A percentile compares a stretch with the other conserved stretches of the same genome.
Evolutionary conservation across 2,888 invertebrate species (phyloP).

Genomic region (Drosophila glabriapex): DNA sequence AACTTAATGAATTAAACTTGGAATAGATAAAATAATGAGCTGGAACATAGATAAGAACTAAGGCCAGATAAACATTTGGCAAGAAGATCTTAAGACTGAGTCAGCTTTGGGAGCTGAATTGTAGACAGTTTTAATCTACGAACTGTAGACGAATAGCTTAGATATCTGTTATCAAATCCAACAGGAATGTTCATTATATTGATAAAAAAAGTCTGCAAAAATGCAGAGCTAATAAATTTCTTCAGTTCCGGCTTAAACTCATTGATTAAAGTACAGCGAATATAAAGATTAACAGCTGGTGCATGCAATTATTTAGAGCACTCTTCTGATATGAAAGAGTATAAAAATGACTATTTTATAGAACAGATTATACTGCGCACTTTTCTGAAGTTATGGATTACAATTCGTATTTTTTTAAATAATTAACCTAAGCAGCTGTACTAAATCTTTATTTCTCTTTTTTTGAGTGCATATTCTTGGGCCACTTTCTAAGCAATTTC

Average conservation of each 20-base stretch:
- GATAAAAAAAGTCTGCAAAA: neutral
- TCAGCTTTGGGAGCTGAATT: neutral
- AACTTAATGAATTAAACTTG: neutral
- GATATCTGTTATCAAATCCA: conserved; percentile 13
- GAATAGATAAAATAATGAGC: neutral
- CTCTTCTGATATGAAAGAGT: too few species aligned
- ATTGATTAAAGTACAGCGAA: conserved; percentile 1
- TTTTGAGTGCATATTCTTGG: conserved; percentile 12
- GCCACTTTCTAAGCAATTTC: conserved; percentile 49
- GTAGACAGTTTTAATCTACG: neutral
- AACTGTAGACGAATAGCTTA: neutral
- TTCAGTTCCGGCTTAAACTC: conserved; percentile 10
- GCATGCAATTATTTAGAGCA: neutral
- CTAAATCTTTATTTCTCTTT: neutral
- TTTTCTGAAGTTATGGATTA: neutral
- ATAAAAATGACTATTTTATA: neutral
- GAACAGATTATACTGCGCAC: neutral
- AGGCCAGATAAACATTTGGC: neutral
- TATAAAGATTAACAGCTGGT: conserved; percentile 8
- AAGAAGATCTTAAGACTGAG: neutral
- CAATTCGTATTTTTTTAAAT: too few species aligned
- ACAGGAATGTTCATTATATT: neutral
- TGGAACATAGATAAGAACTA: neutral
- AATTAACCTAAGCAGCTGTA: neutral
- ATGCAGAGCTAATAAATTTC: neutral